A percentile compares a stretch with the other conserved stretches of the same genome.
Evolutionary conservation across 1,140 invertebrate genomes (phyloP).

Genomic region (Teleopsis dalmanni): DNA sequence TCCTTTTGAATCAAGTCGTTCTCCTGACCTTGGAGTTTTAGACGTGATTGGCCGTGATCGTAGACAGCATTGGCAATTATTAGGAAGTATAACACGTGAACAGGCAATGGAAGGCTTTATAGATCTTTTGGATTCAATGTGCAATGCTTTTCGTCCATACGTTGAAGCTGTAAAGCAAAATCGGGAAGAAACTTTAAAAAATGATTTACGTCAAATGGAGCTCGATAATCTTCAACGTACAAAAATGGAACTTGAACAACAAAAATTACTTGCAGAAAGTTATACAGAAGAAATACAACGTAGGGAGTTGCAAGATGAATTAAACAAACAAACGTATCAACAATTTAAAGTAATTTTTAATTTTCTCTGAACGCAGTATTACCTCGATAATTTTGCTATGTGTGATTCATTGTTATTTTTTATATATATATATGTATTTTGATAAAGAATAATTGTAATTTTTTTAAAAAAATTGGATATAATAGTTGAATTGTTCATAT

Average conservation of each 20-base stretch:
- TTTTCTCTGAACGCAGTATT: not conserved
- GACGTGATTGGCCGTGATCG: constrained; percentile 93
- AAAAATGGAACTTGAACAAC: constrained; percentile 45
- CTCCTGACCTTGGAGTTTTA: constrained; percentile 80
- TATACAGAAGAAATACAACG: constrained; percentile 58
- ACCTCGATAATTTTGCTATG: not conserved
- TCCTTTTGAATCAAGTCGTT: constrained; percentile 66
- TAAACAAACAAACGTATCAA: constrained; percentile 92
- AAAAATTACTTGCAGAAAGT: constrained; percentile 52
- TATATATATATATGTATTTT: not conserved
- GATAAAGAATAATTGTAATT: not conserved
- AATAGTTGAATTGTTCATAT: not conserved
- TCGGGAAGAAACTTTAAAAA: constrained; percentile 61
- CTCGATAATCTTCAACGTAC: constrained; percentile 44
- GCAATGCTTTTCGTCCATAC: constrained; percentile 82
- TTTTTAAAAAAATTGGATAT: too few relatives aligned
- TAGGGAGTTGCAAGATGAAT: constrained; percentile 85
- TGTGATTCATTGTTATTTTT: not conserved
- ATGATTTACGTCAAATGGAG: constrained; percentile 42
- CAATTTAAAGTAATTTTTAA: constrained; percentile 63
- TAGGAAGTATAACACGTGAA: constrained; percentile 76
- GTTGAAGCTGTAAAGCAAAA: constrained; percentile 86
- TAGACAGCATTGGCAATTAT: constrained; percentile 83
- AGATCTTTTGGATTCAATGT: constrained; percentile 73
- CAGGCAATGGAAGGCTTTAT: constrained; percentile 90